Conservation (phyloP, 2,113 vertebrate species). For the Pteropus alecto region DNA sequence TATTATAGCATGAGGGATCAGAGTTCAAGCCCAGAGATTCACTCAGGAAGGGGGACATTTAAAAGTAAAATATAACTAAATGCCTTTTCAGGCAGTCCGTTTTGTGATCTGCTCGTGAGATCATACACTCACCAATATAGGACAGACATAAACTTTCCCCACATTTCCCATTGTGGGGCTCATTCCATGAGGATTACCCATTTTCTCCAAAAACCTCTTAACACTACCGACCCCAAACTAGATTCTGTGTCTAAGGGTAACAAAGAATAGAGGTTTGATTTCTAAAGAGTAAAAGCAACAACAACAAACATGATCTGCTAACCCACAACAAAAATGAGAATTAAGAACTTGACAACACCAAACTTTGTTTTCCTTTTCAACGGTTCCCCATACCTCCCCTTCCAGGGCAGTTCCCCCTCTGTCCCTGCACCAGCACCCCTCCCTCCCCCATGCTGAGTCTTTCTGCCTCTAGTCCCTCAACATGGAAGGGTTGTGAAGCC, state of each 20-base stretch:
- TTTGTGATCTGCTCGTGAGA: not conserved
- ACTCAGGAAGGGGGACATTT: not conserved
- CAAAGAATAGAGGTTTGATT: not conserved
- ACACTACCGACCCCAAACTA: not conserved
- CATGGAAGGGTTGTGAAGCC: not conserved
- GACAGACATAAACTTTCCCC: not conserved
- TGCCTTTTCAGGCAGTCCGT: not conserved
- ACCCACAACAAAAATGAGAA: not conserved
- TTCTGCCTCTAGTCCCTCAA: not conserved
- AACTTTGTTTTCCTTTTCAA: not conserved
- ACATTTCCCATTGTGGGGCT: not conserved
- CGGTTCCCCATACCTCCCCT: not conserved
- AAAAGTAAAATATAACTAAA: not conserved
- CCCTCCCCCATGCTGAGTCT: not conserved
- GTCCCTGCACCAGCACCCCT: not conserved
- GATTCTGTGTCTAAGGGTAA: not conserved
- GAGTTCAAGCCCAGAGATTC: not conserved
- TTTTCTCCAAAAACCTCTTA: not conserved
- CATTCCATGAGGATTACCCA: not conserved
- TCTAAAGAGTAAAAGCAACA: not conserved
- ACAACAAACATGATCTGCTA: not conserved
- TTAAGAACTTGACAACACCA: not conserved
- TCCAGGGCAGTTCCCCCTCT: not conserved
- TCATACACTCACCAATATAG: not conserved
- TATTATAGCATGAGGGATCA: not conserved